Base-by-base conservation (phyloP, 2,113 vertebrate genomes). In the Semnopithecus entellus region DNA sequence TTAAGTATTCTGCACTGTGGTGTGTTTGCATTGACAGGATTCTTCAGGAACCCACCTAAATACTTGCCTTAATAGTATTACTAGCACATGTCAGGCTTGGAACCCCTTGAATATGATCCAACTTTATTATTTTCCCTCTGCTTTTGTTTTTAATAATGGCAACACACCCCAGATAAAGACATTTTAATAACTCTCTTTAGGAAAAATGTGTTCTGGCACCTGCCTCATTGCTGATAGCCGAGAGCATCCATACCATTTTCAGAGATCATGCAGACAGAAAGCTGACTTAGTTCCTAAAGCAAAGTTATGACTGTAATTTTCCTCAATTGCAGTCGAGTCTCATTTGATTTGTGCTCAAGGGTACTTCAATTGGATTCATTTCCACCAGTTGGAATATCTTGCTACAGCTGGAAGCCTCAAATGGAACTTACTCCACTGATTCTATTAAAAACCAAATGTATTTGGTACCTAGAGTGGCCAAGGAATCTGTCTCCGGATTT, bases 261-360 rank as follows among this genome's bases (percentile, higher is more conserved):
- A 88, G 97, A 96, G 96, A 97, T 98, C 95, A 90, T 20, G 87
- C 81, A 93, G 97, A 96, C 97, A 98, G 98, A 97, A 95, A 97
- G 97, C 85, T 96, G 92, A 96, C 97, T 98, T 98, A 30, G 43
- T 97, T 97, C 98, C 97, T 97, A 90, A 70, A 94, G 98, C 97
- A 97, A 98, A 98, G 97, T 98, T 98, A 97, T 98, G 98, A 91
- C 98, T 98, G 94, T 98, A 97, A 98, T 99, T 98, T 98, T 87
- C 98, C 96, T 98, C 86, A 5, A 98, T 98, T 98, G 98, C 98
- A 97, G 97, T 95, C 97, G 98, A 97, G 95, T 98, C 98, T 98
- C 98, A 98, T 98, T 98, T 98, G 98, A 99, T 99, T 99, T 99
- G 98, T 98, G 97, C 98, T 98, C 95, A 98, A 99, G 98, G 96